Base-by-base conservation (phyloP, 2,797 vertebrate species). In the Merluccius polli region DNA sequence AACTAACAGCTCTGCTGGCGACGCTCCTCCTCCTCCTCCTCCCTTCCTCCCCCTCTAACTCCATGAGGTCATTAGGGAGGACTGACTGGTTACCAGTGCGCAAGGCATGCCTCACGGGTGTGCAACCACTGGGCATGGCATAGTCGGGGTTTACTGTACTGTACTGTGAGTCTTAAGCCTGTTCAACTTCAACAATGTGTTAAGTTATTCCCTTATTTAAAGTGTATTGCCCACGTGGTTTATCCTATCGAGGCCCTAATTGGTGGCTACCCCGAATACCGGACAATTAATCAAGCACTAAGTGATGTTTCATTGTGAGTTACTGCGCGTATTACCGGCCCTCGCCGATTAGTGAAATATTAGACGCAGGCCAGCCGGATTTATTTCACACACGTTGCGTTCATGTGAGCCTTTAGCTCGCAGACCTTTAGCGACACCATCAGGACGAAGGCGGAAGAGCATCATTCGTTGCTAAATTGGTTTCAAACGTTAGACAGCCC, bases 61-160 rank as follows among this genome's bases (percentile, higher is more conserved):
- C 73, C 86, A 87, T 93, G 92, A 93, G 91, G 89, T 92, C 91
- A 93, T 88, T 24, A 24, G 71, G 29, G 52, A 73, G 82, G 76
- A 83, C 74, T 84, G 82, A 74, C 68, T 71, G 41, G 24, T 35
- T 48, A 21, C 44, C 44, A 18, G 44, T 59, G 52, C 21, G 52
- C 52, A 59, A 18, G 52, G 52, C 52, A 59, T 59, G 44, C 44
- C 44, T 48, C 44, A n/a, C n/a, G n/a, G n/a, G 16, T 21, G 44
- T 7, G 44, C 44, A 21, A n/a, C n/a, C n/a, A n/a, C n/a, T n/a
- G n/a, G n/a, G n/a, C n/a, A n/a, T n/a, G n/a, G n/a, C n/a, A n/a
- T n/a, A n/a, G n/a, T n/a, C n/a, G 33, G 33, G 33, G 33, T 3
- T 35, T 35, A 35, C 33, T 35, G n/a, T 35, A 35, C 33, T 35